phyloP scores from a whole-genome alignment of 2,113 vertebrate genomes.

The Ailuropoda melanoleuca region DNA sequence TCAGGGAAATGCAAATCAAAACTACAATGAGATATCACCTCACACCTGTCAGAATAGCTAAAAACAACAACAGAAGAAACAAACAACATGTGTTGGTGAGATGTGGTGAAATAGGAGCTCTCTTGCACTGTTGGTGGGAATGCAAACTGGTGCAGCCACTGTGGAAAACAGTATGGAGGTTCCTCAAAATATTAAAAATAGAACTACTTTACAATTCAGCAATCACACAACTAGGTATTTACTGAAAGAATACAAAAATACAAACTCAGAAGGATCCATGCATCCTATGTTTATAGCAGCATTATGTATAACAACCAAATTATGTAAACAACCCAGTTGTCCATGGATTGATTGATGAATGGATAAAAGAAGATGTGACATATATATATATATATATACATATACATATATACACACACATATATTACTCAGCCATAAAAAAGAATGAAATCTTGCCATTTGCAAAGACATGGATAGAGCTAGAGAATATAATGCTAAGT shows the following conservation, averaged over 20 bases:
- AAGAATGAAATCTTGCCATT: not conserved
- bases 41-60: not conserved
- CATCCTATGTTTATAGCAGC: not conserved
- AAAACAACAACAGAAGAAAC: not conserved
- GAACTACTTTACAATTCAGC: not conserved
- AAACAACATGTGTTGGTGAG: not conserved
- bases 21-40: not conserved
- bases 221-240: not conserved
- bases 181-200: not conserved
- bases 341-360: not conserved
- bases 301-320: not conserved
- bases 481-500: not conserved
- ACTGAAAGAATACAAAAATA: not conserved
- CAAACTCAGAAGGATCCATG: not conserved
- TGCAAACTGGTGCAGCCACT: not conserved
- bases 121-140: not conserved
- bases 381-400: not conserved
- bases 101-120: not conserved
- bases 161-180: not conserved
- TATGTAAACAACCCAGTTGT: not conserved
- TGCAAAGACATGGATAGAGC: not conserved
- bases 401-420: not conserved
- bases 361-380: not conserved
- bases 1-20: not conserved
- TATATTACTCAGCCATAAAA: not conserved